These are phyloP conservation scores for Geococcyx californianus DNA, from an alignment of 2,113 vertebrate species.

Conservation along the genomic window DNA sequence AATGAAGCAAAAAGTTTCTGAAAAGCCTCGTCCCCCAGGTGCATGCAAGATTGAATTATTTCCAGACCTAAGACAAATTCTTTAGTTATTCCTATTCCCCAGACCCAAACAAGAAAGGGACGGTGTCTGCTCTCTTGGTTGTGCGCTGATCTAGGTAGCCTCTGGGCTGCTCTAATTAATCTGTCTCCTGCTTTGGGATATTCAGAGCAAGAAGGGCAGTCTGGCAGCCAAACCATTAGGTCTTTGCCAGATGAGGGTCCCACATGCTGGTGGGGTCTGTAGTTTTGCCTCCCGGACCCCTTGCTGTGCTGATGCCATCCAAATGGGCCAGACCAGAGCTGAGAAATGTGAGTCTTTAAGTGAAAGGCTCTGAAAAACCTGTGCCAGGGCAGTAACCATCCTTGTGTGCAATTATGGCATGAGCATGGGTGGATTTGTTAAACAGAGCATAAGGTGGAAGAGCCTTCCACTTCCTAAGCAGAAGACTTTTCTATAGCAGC, in stretches of 20 bases:
- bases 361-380: neutral
- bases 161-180: neutral
- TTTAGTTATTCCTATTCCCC: neutral
- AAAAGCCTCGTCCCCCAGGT: neutral
- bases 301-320: neutral
- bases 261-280: neutral
- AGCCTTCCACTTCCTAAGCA: neutral
- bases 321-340: neutral
- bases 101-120: neutral
- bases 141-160: neutral
- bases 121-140: neutral
- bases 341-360: neutral
- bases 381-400: neutral
- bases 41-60: constrained; percentile 7
- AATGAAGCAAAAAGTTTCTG: neutral
- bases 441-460: neutral
- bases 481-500: neutral
- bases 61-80: neutral
- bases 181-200: neutral
- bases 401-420: accelerated
- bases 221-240: neutral
- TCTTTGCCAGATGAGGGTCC: neutral
- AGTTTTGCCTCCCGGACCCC: neutral
- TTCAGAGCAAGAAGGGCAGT: neutral
- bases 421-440: accelerated